A percentile compares a stretch with the other conserved stretches of the same genome.
Evolutionary conservation across 2,113 vertebrate species (phyloP).

Genomic region (Sturnira hondurensis): DNA sequence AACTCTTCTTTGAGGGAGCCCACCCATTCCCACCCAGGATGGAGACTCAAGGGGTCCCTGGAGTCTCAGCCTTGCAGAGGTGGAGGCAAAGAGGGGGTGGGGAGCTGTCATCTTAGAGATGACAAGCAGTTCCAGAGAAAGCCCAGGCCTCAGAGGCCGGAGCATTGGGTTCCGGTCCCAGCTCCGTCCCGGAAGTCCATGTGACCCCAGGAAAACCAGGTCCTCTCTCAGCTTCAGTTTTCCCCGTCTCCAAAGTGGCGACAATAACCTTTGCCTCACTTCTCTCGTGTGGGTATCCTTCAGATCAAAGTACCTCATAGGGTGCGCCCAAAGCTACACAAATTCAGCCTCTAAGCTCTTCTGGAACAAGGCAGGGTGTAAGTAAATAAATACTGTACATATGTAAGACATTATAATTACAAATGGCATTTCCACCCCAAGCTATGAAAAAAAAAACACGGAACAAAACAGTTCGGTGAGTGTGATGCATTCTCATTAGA

Average conservation of each 20-base stretch:
- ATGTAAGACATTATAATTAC: constrained; percentile 67
- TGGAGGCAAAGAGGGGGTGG: no score
- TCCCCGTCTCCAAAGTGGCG: not conserved
- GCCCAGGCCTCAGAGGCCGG: not conserved
- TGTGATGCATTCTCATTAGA: not conserved
- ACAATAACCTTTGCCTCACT: not conserved
- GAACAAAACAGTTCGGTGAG: not conserved
- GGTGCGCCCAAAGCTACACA: constrained; percentile 24
- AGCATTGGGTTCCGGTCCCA: not conserved
- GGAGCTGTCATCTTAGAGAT: not conserved
- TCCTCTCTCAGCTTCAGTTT: not conserved
- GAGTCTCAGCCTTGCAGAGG: not conserved
- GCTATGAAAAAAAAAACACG: not conserved
- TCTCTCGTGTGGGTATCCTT: not conserved
- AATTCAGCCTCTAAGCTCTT: constrained; percentile 42
- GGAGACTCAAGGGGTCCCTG: not conserved
- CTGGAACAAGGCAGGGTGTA: constrained; percentile 45
- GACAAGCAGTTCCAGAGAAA: not conserved
- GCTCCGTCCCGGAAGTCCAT: not conserved
- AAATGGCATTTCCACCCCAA: constrained; percentile 21
- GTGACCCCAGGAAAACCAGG: not conserved
- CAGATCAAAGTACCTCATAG: constrained; percentile 54
- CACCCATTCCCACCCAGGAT: not conserved
- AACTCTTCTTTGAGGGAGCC: not conserved
- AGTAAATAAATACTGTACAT: constrained; percentile 67